These are phyloP conservation scores for Megalopta genalis DNA, from an alignment of 1,140 invertebrate species.

Conservation along the genomic window DNA sequence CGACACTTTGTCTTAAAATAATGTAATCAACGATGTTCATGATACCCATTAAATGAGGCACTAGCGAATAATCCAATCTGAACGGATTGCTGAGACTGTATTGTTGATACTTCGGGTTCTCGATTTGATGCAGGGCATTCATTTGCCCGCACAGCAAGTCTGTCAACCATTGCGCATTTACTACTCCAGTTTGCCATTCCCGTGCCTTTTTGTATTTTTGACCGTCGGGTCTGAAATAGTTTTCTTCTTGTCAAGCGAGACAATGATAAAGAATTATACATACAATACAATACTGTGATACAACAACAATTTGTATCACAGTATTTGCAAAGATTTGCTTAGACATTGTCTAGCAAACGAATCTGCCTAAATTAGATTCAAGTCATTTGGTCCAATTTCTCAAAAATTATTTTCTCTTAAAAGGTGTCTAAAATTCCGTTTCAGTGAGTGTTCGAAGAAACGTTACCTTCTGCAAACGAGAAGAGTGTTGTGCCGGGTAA, in stretches of 20 bases:
- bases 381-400: too few species aligned
- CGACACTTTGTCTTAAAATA: not conserved
- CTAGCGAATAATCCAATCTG: slow-evolving; percentile 91
- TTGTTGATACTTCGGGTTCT: slow-evolving; percentile 93
- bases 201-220: slow-evolving; percentile 93
- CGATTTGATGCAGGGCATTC: slow-evolving; percentile 89
- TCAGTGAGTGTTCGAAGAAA: too few species aligned
- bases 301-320: too few species aligned
- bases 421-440: not conserved
- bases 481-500: slow-evolving; percentile 87
- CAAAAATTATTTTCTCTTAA: too few species aligned
- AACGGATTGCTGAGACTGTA: slow-evolving; percentile 90
- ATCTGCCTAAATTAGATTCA: too few species aligned
- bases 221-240: slow-evolving; percentile 86
- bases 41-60: slow-evolving; percentile 94
- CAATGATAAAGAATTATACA: not conserved
- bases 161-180: slow-evolving; percentile 96
- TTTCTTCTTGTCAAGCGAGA: not conserved
- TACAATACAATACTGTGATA: not conserved
- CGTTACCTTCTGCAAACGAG: slow-evolving; percentile 83
- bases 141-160: slow-evolving; percentile 95
- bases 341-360: too few species aligned
- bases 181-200: slow-evolving; percentile 92
- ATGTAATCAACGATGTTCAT: not conserved
- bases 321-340: too few species aligned